These are phyloP conservation scores for Protodeltote pygarga DNA, from an alignment of 2,888 invertebrate genomes.

Conservation along the genomic window DNA sequence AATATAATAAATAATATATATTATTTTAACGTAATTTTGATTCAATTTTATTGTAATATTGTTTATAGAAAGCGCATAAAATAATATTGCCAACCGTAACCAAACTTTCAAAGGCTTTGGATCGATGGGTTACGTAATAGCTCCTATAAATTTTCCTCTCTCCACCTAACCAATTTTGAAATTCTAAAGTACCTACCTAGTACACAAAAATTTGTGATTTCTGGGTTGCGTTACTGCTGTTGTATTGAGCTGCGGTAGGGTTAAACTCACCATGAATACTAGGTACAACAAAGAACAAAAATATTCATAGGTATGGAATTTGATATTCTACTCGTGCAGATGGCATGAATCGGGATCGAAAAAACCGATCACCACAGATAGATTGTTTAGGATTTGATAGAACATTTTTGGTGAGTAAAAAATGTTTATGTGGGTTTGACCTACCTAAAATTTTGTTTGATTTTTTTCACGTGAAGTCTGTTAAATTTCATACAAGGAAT, in stretches of 20 bases:
- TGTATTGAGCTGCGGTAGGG: slow-evolving; percentile 7
- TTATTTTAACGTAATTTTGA: too few relatives aligned
- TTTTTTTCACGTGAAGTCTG: slow-evolving; percentile 4
- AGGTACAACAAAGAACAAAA: slow-evolving; percentile 21
- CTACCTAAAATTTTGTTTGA: not conserved
- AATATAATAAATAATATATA: too few relatives aligned
- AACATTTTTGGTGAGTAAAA: slow-evolving; percentile 14
- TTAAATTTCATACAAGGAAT: too few relatives aligned
- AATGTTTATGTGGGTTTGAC: too few relatives aligned
- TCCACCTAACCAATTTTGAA: slow-evolving; percentile 27
- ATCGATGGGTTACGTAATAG: slow-evolving; percentile 31
- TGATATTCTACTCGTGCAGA: slow-evolving; percentile 23
- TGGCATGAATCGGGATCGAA: slow-evolving; percentile 31
- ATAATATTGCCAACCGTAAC: slow-evolving; percentile 16
- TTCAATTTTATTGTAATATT: slow-evolving; percentile 10
- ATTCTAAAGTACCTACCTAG: slow-evolving; percentile 43
- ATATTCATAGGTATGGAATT: slow-evolving; percentile 46
- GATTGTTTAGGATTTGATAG: slow-evolving; percentile 20
- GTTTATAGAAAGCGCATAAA: slow-evolving; percentile 27
- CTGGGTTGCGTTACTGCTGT: slow-evolving; percentile 18
- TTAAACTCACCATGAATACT: slow-evolving; percentile 26
- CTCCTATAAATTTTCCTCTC: slow-evolving; percentile 31
- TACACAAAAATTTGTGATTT: slow-evolving; percentile 36
- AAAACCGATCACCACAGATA: slow-evolving; percentile 32
- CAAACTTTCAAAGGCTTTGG: slow-evolving; percentile 25